Evolutionary conservation across 2,113 vertebrate genomes (phyloP), one percentile per base, ranked within the genome.

Genomic region (Chelonoidis abingdonii): DNA sequence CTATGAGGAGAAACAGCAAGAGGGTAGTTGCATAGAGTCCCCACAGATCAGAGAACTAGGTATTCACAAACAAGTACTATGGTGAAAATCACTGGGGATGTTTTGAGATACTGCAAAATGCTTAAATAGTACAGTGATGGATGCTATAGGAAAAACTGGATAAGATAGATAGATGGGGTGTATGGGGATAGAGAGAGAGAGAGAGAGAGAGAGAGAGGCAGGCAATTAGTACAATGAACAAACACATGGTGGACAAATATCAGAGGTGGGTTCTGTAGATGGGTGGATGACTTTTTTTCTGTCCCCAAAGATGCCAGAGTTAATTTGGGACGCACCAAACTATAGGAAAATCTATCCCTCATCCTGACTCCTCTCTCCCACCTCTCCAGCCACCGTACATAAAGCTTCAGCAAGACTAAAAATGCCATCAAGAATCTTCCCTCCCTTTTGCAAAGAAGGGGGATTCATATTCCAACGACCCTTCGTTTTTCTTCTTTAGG

Each of bases 1-100:
- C 99, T 99, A 96, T 52, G 80, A 86, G 86, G 80, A 89, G 85
- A 83, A 69, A 25, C 76, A 87, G 76, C 25, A 94, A 13, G 25
- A n/a, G 49, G 12, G 6, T 56, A 14, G 6, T n/a, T 38, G 49
- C 6, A 27, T 13, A 65, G 38, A 29, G 35, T 62, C 79, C 16
- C 22, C 29, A 47, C 16, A 53, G 78, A 56, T 0, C 16, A 10
- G 5, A 24, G 2, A 59, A 49, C 2, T 4, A 88, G 17, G 2
- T 69, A 27, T 89, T 65, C 62, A 54, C 44, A 86, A 92, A 27
- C 1, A 3, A 93, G 21, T 9, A 54, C 29, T 31, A n/a, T 31
- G 76, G 29, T 27, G 75, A 49, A 84, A 82, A 3, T 17, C 47
- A 76, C 81, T 59, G 54, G 72, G 2, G 10, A 84, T 10, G 21